Evolutionary conservation across 2,888 invertebrate species (phyloP), one percentile per base, ranked within the genome.

Genomic region (Ichneumon xanthorius): DNA sequence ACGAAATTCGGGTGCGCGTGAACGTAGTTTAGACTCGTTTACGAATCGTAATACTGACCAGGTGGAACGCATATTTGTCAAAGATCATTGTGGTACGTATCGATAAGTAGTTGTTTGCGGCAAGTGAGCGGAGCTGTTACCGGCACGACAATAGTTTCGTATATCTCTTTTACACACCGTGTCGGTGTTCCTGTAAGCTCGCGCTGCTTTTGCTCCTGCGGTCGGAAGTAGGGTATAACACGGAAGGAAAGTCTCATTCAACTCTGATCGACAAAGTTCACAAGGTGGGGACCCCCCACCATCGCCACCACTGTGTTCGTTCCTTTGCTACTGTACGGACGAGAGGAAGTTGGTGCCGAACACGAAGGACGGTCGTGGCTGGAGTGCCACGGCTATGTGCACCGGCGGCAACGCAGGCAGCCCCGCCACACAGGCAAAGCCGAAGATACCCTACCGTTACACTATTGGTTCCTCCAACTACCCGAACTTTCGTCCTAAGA

Each of bases 201-300:
- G 63, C 50, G 55, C 30, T 75, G 26, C 40, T 22, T 76, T 77
- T 73, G 76, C 68, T 67, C 65, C 83, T 73, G 65, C 68, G 61
- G 80, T 84, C 70, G 65, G 82, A 67, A 73, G 45, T 70, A 84
- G 55, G 65, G 63, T 26, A 71, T 50, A 40, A 11, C 71, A 33
- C 71, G 30, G 87, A 86, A 88, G 87, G 80, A 84, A 87, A 87
- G 82, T 87, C 88, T 87, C 87, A 86, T 87, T 88, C 87, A 90
- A 90, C 89, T 91, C 89, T 90, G 91, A 91, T 91, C 89, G 91
- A 91, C 89, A 90, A 91, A 91, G 89, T 91, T 91, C 85, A 84
- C 87, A 78, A 86, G 87, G 87, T 88, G 83, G 22, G 50, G n/a
- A 68, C 78, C 73, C 61, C 16, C 73, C 63, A 4, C 55, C 37